Conservation (phyloP, 2,113 vertebrate genomes). For the Strigops habroptila region DNA sequence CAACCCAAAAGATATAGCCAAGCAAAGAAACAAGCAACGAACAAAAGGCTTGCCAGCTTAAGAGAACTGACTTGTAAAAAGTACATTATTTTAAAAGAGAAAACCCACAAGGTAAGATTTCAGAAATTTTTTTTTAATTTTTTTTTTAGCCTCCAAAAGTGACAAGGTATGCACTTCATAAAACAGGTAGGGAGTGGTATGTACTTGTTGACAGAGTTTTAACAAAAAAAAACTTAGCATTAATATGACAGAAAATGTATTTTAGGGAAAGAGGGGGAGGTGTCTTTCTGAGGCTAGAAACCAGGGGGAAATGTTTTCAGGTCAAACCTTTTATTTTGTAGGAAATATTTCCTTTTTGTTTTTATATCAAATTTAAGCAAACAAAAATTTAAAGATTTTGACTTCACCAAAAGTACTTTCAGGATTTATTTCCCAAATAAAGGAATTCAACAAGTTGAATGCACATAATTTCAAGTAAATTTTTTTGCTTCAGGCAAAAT, state of each 20-base stretch:
- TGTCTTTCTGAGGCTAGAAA: neutral
- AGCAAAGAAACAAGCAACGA: neutral
- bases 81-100: neutral
- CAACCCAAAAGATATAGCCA: neutral
- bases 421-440: neutral
- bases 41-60: neutral
- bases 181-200: neutral
- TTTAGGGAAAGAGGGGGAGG: neutral
- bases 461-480: neutral
- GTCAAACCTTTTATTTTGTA: neutral
- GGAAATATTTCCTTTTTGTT: neutral
- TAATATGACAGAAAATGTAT: neutral
- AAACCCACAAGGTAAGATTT: neutral
- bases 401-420: neutral
- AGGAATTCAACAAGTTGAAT: neutral
- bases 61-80: neutral
- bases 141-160: neutral
- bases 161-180: neutral
- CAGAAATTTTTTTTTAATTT: neutral
- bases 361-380: neutral
- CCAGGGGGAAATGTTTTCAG: neutral
- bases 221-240: neutral
- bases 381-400: neutral
- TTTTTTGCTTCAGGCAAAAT: neutral
- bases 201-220: neutral